phyloP scores from a whole-genome alignment of 2,113 vertebrate genomes.

The Tetraodon nigroviridis region DNA sequence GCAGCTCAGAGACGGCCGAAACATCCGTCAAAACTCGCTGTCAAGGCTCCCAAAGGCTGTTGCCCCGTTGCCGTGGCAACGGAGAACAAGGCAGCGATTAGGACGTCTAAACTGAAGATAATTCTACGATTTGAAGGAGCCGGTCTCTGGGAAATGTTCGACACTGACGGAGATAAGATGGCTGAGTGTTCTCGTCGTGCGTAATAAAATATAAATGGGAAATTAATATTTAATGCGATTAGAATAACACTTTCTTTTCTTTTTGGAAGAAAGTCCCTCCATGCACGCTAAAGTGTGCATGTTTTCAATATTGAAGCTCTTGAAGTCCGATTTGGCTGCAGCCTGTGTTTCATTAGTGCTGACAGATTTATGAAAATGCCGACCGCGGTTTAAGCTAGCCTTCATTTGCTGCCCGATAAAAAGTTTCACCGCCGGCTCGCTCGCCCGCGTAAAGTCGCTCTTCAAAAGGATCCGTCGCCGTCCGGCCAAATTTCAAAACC shows the following conservation, averaged over 20 bases:
- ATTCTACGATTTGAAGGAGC: neutral
- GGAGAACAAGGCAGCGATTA: constrained; percentile 18
- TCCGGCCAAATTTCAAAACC: constrained; percentile 24
- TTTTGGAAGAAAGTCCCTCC: neutral
- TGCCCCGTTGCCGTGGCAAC: constrained; percentile 28
- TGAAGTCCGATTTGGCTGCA: neutral
- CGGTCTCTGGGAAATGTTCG: constrained; percentile 1
- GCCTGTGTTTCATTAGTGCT: constrained; percentile 42
- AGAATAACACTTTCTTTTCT: constrained; percentile 5
- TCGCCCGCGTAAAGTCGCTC: constrained; percentile 15
- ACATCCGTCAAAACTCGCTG: constrained; percentile 13
- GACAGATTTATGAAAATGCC: constrained; percentile 50
- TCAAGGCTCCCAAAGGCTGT: constrained; percentile 14
- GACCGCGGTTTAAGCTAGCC: constrained; percentile 21
- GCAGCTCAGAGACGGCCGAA: constrained; percentile 3
- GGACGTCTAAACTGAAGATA: constrained; percentile 13
- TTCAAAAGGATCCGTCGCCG: constrained; percentile 30
- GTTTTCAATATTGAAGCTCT: constrained; percentile 23
- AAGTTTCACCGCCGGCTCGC: constrained; percentile 27
- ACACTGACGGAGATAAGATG: neutral
- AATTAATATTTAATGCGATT: neutral
- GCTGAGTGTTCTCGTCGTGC: neutral
- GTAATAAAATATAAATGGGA: neutral
- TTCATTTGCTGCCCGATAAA: constrained; percentile 11
- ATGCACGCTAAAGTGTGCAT: constrained; percentile 1